Conservation (phyloP, 2,113 vertebrate species). For the Narcine bancroftii region DNA sequence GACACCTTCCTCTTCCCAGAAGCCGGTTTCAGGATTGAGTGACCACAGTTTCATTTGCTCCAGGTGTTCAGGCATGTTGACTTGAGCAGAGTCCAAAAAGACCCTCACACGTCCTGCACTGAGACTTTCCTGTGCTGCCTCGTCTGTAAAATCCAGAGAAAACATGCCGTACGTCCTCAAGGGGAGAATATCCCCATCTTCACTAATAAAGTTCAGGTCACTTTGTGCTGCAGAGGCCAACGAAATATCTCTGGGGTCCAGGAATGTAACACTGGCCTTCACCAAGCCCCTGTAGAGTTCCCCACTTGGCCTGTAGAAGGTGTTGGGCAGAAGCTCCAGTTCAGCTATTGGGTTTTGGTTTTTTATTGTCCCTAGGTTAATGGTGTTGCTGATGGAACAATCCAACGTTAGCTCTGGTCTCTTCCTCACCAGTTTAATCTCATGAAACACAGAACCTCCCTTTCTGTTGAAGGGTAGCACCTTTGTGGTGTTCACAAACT, state of each 20-base stretch:
- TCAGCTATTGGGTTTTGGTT: conserved; percentile 77
- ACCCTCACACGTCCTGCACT: conserved; percentile 86
- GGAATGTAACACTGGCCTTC: conserved; percentile 85
- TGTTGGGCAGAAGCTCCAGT: conserved; percentile 80
- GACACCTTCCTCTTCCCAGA: conserved; percentile 91
- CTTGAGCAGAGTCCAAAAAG: conserved; percentile 77
- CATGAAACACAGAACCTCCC: conserved; percentile 83
- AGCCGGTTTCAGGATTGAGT: conserved; percentile 81
- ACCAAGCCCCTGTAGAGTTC: conserved; percentile 80
- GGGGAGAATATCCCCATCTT: conserved; percentile 79
- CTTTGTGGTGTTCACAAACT: conserved; percentile 93
- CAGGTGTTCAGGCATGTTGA: conserved; percentile 79
- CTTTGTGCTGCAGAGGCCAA: conserved; percentile 76
- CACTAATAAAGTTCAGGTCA: conserved; percentile 81
- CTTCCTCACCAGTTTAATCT: conserved; percentile 81
- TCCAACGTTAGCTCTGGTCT: conserved; percentile 71
- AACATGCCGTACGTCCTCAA: conserved; percentile 96
- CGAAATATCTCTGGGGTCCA: conserved; percentile 83
- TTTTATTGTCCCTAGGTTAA: conserved; percentile 75
- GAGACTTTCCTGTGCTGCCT: conserved; percentile 67
- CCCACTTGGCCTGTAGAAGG: conserved; percentile 83
- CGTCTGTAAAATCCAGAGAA: conserved; percentile 82
- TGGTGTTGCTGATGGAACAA: conserved; percentile 66
- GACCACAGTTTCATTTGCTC: conserved; percentile 91
- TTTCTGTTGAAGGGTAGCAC: conserved; percentile 85